Conservation (phyloP, 2,888 invertebrate species). For the Creontiades dilutus region DNA sequence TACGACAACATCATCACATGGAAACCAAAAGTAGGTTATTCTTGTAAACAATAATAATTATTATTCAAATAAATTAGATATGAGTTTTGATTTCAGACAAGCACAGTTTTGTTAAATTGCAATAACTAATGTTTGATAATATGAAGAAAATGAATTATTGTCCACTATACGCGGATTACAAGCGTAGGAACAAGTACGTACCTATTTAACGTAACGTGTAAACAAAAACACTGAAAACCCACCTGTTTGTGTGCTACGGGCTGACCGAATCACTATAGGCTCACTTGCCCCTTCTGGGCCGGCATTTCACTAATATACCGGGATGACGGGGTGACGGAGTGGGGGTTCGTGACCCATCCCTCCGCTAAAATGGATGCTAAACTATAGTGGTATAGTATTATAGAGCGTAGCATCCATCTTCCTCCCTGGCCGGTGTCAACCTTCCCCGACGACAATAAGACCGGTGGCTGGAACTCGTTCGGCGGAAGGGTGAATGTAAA, state of each 20-base stretch:
- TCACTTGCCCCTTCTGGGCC: conserved; percentile 7
- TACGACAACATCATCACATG: too few relatives aligned
- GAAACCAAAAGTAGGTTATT: too few relatives aligned
- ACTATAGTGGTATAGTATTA: too few relatives aligned
- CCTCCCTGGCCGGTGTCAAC: neutral
- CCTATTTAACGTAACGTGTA: too few relatives aligned
- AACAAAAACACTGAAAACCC: neutral
- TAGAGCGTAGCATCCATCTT: neutral
- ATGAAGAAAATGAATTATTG: too few relatives aligned
- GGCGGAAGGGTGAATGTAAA: neutral
- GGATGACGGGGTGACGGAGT: neutral
- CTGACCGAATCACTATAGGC: conserved; percentile 19
- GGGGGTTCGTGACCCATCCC: neutral
- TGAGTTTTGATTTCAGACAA: too few relatives aligned
- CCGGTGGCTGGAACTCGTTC: neutral
- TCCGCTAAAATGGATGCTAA: neutral
- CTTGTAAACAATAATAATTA: too few relatives aligned
- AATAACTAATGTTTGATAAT: too few relatives aligned
- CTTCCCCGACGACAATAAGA: neutral
- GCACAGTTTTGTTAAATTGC: too few relatives aligned
- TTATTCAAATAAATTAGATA: too few relatives aligned
- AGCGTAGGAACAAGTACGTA: too few relatives aligned
- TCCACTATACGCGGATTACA: too few relatives aligned
- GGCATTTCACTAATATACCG: conserved; percentile 26
- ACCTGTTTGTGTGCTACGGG: conserved; percentile 31